Evolutionary conservation across 1,140 invertebrate species (phyloP), one percentile per base, ranked within the genome.

Genomic region (Thaumatotibia leucotreta): DNA sequence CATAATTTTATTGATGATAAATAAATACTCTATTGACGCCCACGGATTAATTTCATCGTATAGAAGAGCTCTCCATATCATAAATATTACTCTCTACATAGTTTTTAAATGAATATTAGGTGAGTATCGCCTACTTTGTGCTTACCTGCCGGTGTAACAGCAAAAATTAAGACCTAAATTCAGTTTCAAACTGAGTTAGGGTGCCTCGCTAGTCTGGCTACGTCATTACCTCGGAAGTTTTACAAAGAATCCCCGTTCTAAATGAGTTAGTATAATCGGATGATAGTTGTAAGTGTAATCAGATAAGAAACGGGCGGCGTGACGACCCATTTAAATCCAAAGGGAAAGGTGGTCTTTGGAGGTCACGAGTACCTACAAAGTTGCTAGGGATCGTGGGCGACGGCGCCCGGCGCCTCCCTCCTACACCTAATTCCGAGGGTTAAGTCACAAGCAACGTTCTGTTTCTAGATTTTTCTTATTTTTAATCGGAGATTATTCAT

Each of bases 381-480:
- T 69, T 35, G 65, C 64, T 49, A 54, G 62, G 32, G 17, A 54
- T 68, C 65, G 74, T 73, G 71, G 69, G 71, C 72, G 64, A 64
- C 67, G 67, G 66, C 66, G 67, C 68, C 71, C 52, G 52, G 52
- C 52, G 52, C 52, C 52, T 58, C 52, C 52, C 52, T 58, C 52
- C 52, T 58, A 58, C 52, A 58, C 23, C 52, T 27, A 27, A 11
- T 24, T 11, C 0, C 1, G 23, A 20, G 52, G 52, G 52, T 14
- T 14, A 24, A 27, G 23, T 2, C 11, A 45, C 27, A 58, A 10
- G 23, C 27, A 27, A 31, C n/a, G 14, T 14, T 11, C 52, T 29
- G 9, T 29, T 14, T 27, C 14, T 14, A 14, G 17, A 29, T 29
- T 58, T 58, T 29, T 58, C 10, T 45, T 14, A 45, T 45, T 5